Conservation (phyloP, 1,140 invertebrate species). For the Archivesica marissinica region DNA sequence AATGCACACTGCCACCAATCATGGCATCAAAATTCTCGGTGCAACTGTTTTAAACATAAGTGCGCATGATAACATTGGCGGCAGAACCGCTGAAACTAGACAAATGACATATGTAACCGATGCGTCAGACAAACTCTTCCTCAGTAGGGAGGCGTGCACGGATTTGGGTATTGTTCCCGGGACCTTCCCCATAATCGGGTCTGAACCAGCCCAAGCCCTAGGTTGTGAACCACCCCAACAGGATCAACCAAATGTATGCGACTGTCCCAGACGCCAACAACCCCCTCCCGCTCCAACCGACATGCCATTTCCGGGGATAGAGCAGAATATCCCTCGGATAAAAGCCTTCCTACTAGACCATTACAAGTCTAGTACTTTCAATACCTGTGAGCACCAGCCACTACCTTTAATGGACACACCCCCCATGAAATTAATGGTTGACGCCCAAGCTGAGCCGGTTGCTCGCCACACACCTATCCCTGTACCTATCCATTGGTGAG, state of each 20-base stretch:
- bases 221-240: too few relatives aligned
- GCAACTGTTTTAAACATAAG: constrained; percentile 36
- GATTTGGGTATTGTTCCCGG: constrained; percentile 30
- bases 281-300: constrained; percentile 53
- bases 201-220: too few relatives aligned
- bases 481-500: constrained; percentile 62
- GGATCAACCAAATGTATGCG: too few relatives aligned
- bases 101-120: constrained; percentile 47
- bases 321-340: constrained; percentile 18
- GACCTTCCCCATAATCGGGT: constrained; percentile 24
- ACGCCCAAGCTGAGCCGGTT: constrained; percentile 23
- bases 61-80: not conserved
- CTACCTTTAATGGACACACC: constrained; percentile 52
- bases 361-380: constrained; percentile 63
- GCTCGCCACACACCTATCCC: constrained; percentile 48
- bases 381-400: constrained; percentile 59
- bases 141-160: constrained; percentile 50
- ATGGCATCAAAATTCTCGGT: constrained; percentile 47
- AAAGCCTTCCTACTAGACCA: constrained; percentile 43
- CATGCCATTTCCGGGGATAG: constrained; percentile 47
- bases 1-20: constrained; percentile 55
- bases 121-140: constrained; percentile 43
- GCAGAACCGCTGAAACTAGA: constrained; percentile 10
- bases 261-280: constrained; percentile 43
- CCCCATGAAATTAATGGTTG: constrained; percentile 33